Conservation (phyloP, 2,888 invertebrate species). For the Netelia virgata region DNA sequence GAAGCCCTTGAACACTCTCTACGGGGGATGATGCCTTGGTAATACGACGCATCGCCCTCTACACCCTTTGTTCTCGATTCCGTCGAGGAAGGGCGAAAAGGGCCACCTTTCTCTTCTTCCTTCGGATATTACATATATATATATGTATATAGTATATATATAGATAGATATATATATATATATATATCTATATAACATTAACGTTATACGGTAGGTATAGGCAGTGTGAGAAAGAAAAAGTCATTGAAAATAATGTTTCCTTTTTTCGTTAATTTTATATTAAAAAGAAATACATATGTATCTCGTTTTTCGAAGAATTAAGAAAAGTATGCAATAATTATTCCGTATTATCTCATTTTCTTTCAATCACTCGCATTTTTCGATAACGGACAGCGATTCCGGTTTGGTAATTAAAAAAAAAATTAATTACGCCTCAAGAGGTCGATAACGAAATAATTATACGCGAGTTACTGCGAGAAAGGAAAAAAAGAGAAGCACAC, state of each 20-base stretch:
- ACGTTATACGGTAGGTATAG: not conserved
- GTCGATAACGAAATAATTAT: not conserved
- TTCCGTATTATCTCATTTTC: no score
- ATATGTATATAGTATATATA: not conserved
- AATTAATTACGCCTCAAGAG: not conserved
- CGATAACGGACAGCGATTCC: not conserved
- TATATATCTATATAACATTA: not conserved
- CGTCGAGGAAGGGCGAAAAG: constrained; percentile 35
- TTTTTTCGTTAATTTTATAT: not conserved
- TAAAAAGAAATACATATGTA: not conserved
- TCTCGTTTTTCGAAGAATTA: no score
- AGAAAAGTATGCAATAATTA: no score
- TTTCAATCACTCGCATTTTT: not conserved
- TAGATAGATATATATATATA: not conserved
- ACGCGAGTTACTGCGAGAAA: not conserved
- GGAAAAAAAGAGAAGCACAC: not conserved
- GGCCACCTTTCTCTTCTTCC: not conserved
- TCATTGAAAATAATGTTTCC: not conserved
- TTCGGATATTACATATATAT: not conserved
- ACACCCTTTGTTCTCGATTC: constrained; percentile 78
- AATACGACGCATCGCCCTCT: constrained; percentile 81
- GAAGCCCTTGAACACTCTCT: constrained; percentile 79
- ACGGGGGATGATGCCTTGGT: constrained; percentile 81
- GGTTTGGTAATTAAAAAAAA: no score
- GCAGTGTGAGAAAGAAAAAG: not conserved